These are phyloP conservation scores for Gymnothorax javanicus DNA, from an alignment of 2,797 vertebrate genomes.

Conservation along the genomic window DNA sequence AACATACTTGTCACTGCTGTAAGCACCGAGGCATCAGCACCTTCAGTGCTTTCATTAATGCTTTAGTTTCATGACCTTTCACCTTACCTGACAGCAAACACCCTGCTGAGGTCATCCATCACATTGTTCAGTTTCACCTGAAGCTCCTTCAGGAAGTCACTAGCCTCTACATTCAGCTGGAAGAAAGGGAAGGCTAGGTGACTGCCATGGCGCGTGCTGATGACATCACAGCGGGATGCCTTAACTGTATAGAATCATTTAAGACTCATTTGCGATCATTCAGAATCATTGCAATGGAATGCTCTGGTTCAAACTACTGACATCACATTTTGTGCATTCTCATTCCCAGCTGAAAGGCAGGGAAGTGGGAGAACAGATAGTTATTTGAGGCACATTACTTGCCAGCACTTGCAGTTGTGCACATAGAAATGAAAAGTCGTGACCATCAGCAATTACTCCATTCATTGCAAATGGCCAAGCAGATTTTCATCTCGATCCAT, in stretches of 20 bases:
- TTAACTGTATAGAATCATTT: background rate
- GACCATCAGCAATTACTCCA: no score
- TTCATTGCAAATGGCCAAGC: no score
- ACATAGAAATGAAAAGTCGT: no score
- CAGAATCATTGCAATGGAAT: no score
- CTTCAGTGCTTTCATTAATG: background rate
- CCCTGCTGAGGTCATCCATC: slow-evolving; percentile 91
- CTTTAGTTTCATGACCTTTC: slow-evolving; percentile 41
- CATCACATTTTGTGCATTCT: no score
- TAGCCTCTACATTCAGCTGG: slow-evolving; percentile 93
- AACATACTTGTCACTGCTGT: no score
- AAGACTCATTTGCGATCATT: background rate
- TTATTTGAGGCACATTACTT: no score
- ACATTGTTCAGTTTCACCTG: slow-evolving; percentile 96
- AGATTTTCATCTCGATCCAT: no score
- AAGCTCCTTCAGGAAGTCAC: slow-evolving; percentile 93
- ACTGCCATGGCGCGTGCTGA: background rate
- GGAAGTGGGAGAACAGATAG: no score
- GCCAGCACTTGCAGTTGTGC: no score
- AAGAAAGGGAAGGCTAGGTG: slow-evolving; percentile 18
- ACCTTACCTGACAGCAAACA: slow-evolving; percentile 90
- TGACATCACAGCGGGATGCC: background rate
- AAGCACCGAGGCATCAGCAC: background rate
- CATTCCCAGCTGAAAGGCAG: no score
- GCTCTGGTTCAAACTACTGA: no score